These are phyloP conservation scores for Pachymerium ferrugineum DNA, from an alignment of 2,888 invertebrate species.

Conservation along the genomic window DNA sequence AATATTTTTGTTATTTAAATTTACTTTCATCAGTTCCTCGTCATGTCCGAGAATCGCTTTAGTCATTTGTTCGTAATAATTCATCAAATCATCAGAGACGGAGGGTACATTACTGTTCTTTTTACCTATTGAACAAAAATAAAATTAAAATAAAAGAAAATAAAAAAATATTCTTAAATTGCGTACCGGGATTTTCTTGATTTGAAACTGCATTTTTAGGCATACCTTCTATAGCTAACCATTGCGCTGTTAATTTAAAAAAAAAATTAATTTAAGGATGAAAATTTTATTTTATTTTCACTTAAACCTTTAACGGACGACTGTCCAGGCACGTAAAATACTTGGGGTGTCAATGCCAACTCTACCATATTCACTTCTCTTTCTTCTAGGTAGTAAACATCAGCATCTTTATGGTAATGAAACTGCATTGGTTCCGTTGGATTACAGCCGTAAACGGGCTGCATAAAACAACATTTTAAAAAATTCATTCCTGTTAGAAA, in stretches of 20 bases:
- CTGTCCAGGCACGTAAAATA: slow-evolving; percentile 42
- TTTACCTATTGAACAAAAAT: slow-evolving; percentile 12
- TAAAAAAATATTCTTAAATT: neutral
- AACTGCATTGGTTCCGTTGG: slow-evolving; percentile 43
- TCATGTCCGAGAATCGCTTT: slow-evolving; percentile 45
- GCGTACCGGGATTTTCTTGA: slow-evolving; percentile 32
- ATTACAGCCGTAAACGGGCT: slow-evolving; percentile 46
- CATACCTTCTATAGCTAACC: slow-evolving; percentile 46
- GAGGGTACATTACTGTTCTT: slow-evolving; percentile 18
- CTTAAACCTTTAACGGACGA: slow-evolving; percentile 43
- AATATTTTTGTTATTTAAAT: neutral
- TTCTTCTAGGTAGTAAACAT: slow-evolving; percentile 45
- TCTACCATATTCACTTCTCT: slow-evolving; percentile 43
- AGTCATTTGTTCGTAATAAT: slow-evolving; percentile 46
- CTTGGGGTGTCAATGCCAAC: slow-evolving; percentile 41
- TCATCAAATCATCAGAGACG: slow-evolving; percentile 41
- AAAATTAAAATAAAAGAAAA: neutral
- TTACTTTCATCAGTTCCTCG: slow-evolving; percentile 44
- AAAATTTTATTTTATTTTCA: neutral
- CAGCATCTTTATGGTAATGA: slow-evolving; percentile 43
- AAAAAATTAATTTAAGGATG: neutral
- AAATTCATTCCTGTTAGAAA: too few species aligned
- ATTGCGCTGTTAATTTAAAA: slow-evolving; percentile 42
- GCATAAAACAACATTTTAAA: slow-evolving; percentile 25
- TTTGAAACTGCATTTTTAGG: slow-evolving; percentile 40